A percentile compares a stretch with the other conserved stretches of the same genome.
Evolutionary conservation across 2,797 vertebrate genomes (phyloP).

Genomic region (Cynodonichthys magdalenae): DNA sequence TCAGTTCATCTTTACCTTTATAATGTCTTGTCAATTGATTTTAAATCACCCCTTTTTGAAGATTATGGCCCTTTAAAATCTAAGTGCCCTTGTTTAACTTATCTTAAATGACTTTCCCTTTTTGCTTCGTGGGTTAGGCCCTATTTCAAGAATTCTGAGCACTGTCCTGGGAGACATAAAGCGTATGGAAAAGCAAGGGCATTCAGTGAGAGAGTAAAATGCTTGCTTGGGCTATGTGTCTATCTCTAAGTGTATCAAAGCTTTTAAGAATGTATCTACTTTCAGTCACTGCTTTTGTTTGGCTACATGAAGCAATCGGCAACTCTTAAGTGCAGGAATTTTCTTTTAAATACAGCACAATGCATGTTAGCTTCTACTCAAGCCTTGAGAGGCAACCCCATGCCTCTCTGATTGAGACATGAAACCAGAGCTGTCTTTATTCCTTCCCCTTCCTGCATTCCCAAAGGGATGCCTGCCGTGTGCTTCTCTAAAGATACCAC

Average conservation of each 20-base stretch:
- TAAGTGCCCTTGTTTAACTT: conserved; percentile 83
- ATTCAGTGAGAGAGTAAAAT: conserved; percentile 50
- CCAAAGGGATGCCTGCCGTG: conserved; percentile 61
- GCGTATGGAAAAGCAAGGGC: conserved; percentile 74
- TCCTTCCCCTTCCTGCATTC: conserved; percentile 52
- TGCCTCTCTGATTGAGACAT: conserved; percentile 73
- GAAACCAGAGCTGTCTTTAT: conserved; percentile 67
- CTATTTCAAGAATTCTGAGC: conserved; percentile 80
- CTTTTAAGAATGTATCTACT: conserved; percentile 69
- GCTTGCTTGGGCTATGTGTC: conserved; percentile 56
- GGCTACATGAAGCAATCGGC: conserved; percentile 65
- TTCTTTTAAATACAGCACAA: conserved; percentile 79
- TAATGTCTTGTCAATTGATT: conserved; percentile 80
- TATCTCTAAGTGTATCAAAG: conserved; percentile 50
- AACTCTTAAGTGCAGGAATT: conserved; percentile 75
- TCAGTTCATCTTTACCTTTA: conserved; percentile 70
- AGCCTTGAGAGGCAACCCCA: conserved; percentile 75
- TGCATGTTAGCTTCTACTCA: conserved; percentile 72
- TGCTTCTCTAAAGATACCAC: conserved; percentile 65
- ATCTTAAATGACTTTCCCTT: conserved; percentile 78
- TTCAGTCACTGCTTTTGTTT: conserved; percentile 58
- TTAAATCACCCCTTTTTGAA: conserved; percentile 75
- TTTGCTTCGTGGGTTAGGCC: conserved; percentile 77
- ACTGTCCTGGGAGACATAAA: conserved; percentile 81
- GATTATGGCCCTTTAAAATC: conserved; percentile 81